Conservation (phyloP, 2,797 vertebrate species). For the Enoplosus armatus region DNA sequence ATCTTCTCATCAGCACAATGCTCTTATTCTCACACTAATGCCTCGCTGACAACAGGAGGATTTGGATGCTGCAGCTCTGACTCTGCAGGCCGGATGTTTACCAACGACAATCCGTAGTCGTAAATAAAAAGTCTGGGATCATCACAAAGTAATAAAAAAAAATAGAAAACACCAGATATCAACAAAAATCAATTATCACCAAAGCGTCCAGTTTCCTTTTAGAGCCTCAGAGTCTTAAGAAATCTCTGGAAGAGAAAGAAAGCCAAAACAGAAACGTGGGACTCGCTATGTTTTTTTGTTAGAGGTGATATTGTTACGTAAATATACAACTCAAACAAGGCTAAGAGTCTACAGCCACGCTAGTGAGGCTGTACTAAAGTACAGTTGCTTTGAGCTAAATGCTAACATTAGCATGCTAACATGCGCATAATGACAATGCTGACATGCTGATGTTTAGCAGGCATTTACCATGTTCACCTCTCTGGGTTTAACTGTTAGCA, state of each 20-base stretch:
- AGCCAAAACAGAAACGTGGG: neutral
- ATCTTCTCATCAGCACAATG: conserved; percentile 27
- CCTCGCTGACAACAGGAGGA: conserved; percentile 45
- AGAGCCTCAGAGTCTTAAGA: neutral
- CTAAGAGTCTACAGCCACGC: neutral
- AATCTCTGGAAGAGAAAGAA: neutral
- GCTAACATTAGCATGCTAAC: no score
- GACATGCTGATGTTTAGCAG: neutral
- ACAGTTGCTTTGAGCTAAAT: no score
- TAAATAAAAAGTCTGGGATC: conserved; percentile 34
- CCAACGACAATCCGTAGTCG: conserved; percentile 15
- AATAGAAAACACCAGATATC: neutral
- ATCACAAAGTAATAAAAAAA: neutral
- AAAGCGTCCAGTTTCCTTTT: neutral
- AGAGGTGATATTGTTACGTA: neutral
- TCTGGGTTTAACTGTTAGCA: no score
- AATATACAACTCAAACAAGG: neutral
- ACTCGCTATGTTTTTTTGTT: neutral
- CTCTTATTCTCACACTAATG: conserved; percentile 29
- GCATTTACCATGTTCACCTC: no score
- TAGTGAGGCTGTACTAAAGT: neutral
- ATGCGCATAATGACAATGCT: neutral
- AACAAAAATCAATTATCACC: neutral
- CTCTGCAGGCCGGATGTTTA: conserved; percentile 35
- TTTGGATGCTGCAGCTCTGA: conserved; percentile 29